Evolutionary conservation across 2,113 vertebrate genomes (phyloP), one percentile per base, ranked within the genome.

Genomic region (Pelodiscus sinensis): DNA sequence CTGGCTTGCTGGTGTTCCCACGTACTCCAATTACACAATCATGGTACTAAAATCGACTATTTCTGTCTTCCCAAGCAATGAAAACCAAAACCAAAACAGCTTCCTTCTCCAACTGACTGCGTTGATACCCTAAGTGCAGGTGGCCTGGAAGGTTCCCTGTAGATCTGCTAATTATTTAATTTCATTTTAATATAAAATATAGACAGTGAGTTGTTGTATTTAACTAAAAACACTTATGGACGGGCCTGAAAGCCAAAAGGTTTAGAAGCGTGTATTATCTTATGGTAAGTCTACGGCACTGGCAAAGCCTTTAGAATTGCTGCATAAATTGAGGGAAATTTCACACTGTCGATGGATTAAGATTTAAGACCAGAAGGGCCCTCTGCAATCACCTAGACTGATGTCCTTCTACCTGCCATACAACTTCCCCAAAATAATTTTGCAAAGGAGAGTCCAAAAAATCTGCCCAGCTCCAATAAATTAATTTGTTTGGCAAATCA

Each of bases 401-500:
- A n/a, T 65, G 29, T 65, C 62, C 62, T 65, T 29, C 29, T 29
- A 65, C 62, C 16, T 15, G 92, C 94, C 91, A 93, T 3, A 85
- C 35, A 27, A 94, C 96, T 96, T 85, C 84, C 91, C 93, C 94
- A 96, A 82, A 96, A 94, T 38, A 22, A 35, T 19, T 95, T 95
- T 93, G 95, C 95, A 55, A 89, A 94, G 92, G 86, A 96, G 91
- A 56, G 84, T 96, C 90, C 92, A 95, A 90, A 94, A 87, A 79
- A 65, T 55, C 88, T 68, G 85, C 90, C 90, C 84, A 90, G 93
- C 88, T 91, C 94, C 86, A 85, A 94, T 88, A 83, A 94, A 95
- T 92, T 38, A 84, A 93, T 96, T 94, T 96, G 78, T 95, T 96
- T 95, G 95, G 96, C 80, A 1, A 79, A 8, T 35, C 87, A 82